Percentiles rank a stretch among this genome's conserved stretches.
These are phyloP conservation scores for Myripristis jacobus DNA, from an alignment of 2,797 vertebrate genomes.

Conservation along the genomic window DNA sequence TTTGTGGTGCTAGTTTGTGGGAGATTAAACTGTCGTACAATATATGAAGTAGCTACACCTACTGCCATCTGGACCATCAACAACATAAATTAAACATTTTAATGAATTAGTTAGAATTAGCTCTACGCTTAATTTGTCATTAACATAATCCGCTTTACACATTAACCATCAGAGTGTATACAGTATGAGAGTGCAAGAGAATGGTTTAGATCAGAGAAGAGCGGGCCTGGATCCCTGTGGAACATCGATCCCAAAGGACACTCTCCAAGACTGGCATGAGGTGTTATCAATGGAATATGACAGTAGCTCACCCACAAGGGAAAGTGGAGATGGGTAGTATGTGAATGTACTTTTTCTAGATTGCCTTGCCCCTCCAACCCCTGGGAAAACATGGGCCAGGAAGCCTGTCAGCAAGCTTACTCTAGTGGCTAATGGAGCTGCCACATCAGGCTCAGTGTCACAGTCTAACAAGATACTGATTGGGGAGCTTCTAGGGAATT, in stretches of 20 bases:
- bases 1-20: too few relatives aligned
- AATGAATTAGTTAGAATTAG: too few relatives aligned
- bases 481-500: slow-evolving; percentile 78
- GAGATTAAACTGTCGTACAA: too few relatives aligned
- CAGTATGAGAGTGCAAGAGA: background rate
- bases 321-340: slow-evolving; percentile 55
- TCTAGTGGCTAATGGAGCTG: slow-evolving; percentile 82
- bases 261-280: slow-evolving; percentile 41
- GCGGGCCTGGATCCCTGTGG: slow-evolving; percentile 37
- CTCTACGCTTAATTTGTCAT: background rate
- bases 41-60: too few relatives aligned
- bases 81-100: too few relatives aligned
- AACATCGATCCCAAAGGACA: slow-evolving; percentile 40
- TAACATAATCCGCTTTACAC: slow-evolving; percentile 1
- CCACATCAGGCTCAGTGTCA: slow-evolving; percentile 77
- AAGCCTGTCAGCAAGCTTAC: slow-evolving; percentile 73
- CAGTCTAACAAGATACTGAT: slow-evolving; percentile 82
- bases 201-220: slow-evolving; percentile 18
- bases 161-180: background rate
- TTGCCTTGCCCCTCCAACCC: slow-evolving; percentile 39
- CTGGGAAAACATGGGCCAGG: slow-evolving; percentile 57
- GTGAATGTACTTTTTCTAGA: slow-evolving; percentile 37
- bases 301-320: slow-evolving; percentile 57
- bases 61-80: too few relatives aligned
- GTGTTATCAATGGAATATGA: slow-evolving; percentile 62